A percentile compares a stretch with the other conserved stretches of the same genome.
These are phyloP conservation scores for Papilio aristodemus DNA, from an alignment of 1,140 invertebrate species.

Conservation along the genomic window DNA sequence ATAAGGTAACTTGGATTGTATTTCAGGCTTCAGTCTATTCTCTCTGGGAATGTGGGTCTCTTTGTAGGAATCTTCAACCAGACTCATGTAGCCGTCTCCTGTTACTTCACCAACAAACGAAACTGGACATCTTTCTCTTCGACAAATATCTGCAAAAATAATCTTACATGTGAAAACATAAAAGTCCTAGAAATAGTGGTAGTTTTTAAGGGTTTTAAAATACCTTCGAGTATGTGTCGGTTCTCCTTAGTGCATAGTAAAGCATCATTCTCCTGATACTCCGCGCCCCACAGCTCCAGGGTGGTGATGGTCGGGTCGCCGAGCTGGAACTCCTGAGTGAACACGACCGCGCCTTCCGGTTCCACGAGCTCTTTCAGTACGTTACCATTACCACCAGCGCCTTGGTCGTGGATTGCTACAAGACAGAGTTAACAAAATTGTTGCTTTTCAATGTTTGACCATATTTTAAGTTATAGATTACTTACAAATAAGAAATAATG, in stretches of 20 bases:
- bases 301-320: constrained; percentile 97
- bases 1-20: constrained; percentile 81
- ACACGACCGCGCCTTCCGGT: constrained; percentile 95
- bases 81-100: constrained; percentile 90
- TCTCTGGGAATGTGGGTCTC: constrained; percentile 60
- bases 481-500: neutral
- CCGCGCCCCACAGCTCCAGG: constrained; percentile 97
- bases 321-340: constrained; percentile 91
- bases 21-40: constrained; percentile 53
- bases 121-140: constrained; percentile 94
- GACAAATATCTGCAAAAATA: constrained; percentile 83
- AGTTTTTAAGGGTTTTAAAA: too few species aligned
- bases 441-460: too few species aligned
- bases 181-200: too few species aligned
- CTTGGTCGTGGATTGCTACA: constrained; percentile 93
- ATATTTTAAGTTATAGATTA: neutral
- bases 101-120: constrained; percentile 96
- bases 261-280: constrained; percentile 98
- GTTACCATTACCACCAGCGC: constrained; percentile 98
- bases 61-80: constrained; percentile 84
- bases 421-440: constrained; percentile 17
- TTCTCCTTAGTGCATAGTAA: constrained; percentile 87
- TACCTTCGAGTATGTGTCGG: constrained; percentile 82
- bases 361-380: constrained; percentile 98
- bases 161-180: too few species aligned